These are phyloP conservation scores for Astropecten irregularis DNA, from an alignment of 53 echinoderm and acorn worm genomes.

Conservation along the genomic window DNA sequence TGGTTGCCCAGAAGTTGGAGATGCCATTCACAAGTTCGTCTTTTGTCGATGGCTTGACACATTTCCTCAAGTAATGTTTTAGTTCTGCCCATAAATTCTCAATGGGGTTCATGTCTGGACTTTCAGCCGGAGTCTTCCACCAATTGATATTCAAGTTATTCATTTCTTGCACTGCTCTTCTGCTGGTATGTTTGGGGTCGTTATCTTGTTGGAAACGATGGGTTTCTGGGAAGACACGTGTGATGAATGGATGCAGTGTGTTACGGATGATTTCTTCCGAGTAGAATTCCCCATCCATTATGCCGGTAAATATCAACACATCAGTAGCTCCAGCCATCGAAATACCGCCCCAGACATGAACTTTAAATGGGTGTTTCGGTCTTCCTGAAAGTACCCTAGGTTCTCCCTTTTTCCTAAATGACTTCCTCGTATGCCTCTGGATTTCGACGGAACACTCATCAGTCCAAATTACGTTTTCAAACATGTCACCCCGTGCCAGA, in stretches of 20 bases:
- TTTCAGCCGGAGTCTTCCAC: slow-evolving; percentile 70
- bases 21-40: slow-evolving; percentile 70
- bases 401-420: slow-evolving; percentile 11
- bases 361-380: slow-evolving; percentile 36
- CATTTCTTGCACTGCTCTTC: slow-evolving; percentile 47
- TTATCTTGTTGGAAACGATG: slow-evolving; percentile 72
- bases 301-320: slow-evolving; percentile 56
- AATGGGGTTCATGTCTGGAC: slow-evolving; percentile 74
- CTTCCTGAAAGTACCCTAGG: background rate
- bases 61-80: slow-evolving; percentile 54
- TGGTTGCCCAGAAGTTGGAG: slow-evolving; percentile 23
- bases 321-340: slow-evolving; percentile 43
- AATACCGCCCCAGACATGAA: slow-evolving; percentile 78
- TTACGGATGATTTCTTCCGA: slow-evolving; percentile 44
- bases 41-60: slow-evolving; percentile 51
- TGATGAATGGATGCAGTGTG: slow-evolving; percentile 44
- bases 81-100: slow-evolving; percentile 65
- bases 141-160: slow-evolving; percentile 34
- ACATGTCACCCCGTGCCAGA: slow-evolving; percentile 9
- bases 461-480: slow-evolving; percentile 62
- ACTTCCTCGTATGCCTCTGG: slow-evolving; percentile 1
- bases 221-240: slow-evolving; percentile 41
- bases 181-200: slow-evolving; percentile 75
- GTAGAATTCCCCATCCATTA: slow-evolving; percentile 70
- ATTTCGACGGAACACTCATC: slow-evolving; percentile 66